phyloP scores from a whole-genome alignment of 2,113 vertebrate species.

The Candoia aspera region DNA sequence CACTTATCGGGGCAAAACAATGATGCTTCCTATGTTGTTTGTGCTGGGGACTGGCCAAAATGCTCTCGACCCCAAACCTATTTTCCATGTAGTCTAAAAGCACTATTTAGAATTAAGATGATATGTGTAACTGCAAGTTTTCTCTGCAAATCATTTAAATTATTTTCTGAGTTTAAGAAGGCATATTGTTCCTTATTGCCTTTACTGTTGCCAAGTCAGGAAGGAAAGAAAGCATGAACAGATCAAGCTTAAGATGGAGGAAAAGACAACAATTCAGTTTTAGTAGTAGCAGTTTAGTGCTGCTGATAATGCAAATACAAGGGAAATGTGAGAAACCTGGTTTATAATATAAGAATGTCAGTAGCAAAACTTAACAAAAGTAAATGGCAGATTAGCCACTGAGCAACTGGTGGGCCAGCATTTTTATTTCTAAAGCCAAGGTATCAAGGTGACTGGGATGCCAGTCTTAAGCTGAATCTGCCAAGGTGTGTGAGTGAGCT shows the following conservation, averaged over 20 bases:
- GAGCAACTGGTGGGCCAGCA: background rate
- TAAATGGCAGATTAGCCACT: background rate
- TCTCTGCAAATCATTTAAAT: background rate
- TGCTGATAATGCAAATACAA: background rate
- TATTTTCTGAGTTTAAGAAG: background rate
- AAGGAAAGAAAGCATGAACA: background rate
- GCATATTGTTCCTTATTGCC: background rate
- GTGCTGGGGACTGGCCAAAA: too few species aligned
- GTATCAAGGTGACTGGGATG: background rate
- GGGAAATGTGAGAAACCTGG: background rate
- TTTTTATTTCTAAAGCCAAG: slow-evolving; percentile 2
- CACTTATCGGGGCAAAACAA: too few species aligned
- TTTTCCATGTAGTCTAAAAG: too few species aligned
- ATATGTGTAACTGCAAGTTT: too few species aligned
- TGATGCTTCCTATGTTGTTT: too few species aligned
- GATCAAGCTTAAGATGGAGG: background rate
- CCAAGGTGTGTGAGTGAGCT: background rate
- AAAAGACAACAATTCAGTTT: background rate
- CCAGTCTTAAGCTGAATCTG: background rate
- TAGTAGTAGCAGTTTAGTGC: background rate
- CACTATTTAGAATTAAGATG: too few species aligned
- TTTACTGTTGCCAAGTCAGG: background rate
- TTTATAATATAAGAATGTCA: background rate
- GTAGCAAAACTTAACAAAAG: background rate
- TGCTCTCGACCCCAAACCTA: too few species aligned